These are phyloP conservation scores for Tachina fera DNA, from an alignment of 2,888 invertebrate genomes.

Conservation along the genomic window DNA sequence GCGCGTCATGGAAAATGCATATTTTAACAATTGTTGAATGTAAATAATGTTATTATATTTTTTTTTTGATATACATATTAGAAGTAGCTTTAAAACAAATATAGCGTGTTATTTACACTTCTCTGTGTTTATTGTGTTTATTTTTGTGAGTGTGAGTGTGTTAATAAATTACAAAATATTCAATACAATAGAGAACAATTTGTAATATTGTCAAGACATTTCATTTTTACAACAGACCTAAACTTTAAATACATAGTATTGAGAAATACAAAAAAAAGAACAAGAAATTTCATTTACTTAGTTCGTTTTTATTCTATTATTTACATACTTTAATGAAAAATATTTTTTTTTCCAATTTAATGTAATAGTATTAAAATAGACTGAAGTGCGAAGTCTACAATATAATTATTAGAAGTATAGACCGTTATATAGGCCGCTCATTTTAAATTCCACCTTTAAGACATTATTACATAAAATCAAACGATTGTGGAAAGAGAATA, in stretches of 20 bases:
- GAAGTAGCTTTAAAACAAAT: constrained; percentile 37
- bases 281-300: too few relatives aligned
- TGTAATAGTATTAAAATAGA: too few relatives aligned
- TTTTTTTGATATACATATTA: background rate
- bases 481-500: too few relatives aligned
- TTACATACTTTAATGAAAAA: too few relatives aligned
- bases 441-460: too few relatives aligned
- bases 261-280: background rate
- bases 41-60: constrained; percentile 36
- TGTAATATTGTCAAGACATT: constrained; percentile 32
- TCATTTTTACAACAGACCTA: constrained; percentile 18
- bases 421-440: too few relatives aligned
- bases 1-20: constrained; percentile 42
- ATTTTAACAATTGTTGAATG: constrained; percentile 21
- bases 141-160: constrained; percentile 11
- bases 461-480: too few relatives aligned
- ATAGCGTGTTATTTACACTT: constrained; percentile 36
- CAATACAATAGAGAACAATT: constrained; percentile 38
- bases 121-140: constrained; percentile 48
- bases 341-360: too few relatives aligned
- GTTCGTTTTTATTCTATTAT: too few relatives aligned
- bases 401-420: too few relatives aligned
- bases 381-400: too few relatives aligned
- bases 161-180: constrained; percentile 40
- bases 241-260: background rate